phyloP scores from a whole-genome alignment of 2,888 invertebrate genomes.

The Oithona nana region DNA sequence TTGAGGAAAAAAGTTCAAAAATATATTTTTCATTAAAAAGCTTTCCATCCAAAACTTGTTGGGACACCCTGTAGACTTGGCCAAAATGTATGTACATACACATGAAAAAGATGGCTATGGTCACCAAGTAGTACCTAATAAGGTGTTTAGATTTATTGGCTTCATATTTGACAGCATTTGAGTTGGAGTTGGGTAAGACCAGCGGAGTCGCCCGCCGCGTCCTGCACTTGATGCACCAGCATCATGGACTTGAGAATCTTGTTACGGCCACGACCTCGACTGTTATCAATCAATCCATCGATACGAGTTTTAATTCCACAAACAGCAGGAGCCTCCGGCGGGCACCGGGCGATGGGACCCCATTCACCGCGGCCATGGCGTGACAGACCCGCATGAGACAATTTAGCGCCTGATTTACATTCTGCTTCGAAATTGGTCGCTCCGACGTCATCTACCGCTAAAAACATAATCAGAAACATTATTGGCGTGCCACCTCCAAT shows the following conservation, averaged over 20 bases:
- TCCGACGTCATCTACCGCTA: not conserved
- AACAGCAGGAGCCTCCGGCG: not conserved
- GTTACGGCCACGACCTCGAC: not conserved
- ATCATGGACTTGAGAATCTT: not conserved
- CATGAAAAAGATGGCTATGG: no score
- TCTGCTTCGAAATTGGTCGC: not conserved
- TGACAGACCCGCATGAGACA: not conserved
- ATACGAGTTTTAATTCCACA: not conserved
- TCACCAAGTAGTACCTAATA: no score
- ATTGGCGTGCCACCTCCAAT: not conserved
- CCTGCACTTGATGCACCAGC: not conserved
- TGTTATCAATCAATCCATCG: not conserved
- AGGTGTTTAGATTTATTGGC: no score
- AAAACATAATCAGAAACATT: not conserved
- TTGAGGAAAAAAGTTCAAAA: no score
- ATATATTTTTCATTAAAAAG: no score
- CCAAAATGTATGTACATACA: no score
- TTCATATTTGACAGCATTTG: conserved; percentile 2
- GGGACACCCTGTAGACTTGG: no score
- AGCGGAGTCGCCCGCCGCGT: not conserved
- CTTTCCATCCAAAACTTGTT: no score
- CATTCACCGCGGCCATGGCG: not conserved
- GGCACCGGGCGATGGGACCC: not conserved
- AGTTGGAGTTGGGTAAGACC: not conserved
- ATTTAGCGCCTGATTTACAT: not conserved